Conservation (phyloP, 2,888 invertebrate species). For the Microdon myrmicae region DNA sequence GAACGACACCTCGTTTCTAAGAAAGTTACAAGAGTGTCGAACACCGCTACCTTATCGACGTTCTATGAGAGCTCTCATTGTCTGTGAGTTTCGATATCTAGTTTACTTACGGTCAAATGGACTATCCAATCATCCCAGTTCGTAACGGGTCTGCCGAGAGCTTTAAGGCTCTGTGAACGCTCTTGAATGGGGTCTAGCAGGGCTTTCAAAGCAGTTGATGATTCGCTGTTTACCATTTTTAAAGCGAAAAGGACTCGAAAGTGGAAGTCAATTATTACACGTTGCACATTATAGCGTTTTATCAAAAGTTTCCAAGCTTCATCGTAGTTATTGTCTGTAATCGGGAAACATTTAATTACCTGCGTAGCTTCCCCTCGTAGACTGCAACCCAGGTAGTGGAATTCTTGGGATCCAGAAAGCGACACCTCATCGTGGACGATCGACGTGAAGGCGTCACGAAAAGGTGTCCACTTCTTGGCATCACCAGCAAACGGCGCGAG, state of each 20-base stretch:
- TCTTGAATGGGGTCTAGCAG: constrained; percentile 15
- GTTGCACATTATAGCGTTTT: constrained; percentile 20
- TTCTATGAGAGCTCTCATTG: constrained; percentile 39
- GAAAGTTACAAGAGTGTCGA: too few relatives aligned
- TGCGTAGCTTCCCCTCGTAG: constrained; percentile 19
- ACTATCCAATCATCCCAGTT: constrained; percentile 38
- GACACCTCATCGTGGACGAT: constrained; percentile 14
- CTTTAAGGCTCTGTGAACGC: constrained; percentile 1
- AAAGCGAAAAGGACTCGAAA: constrained; percentile 9
- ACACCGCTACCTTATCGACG: too few relatives aligned
- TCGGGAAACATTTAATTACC: constrained; percentile 12
- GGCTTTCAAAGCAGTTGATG: constrained; percentile 7
- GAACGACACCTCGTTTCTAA: too few relatives aligned
- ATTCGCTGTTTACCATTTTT: constrained; percentile 5
- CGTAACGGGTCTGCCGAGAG: constrained; percentile 6
- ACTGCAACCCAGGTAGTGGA: constrained; percentile 23
- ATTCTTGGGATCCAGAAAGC: constrained; percentile 12
- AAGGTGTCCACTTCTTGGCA: constrained; percentile 24
- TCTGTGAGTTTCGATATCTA: constrained; percentile 24
- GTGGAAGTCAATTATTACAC: constrained; percentile 19
- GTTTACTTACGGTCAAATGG: constrained; percentile 12
- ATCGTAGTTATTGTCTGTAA: constrained; percentile 6
- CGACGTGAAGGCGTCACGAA: constrained; percentile 21
- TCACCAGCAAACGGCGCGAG: constrained; percentile 25
- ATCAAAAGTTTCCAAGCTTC: constrained; percentile 9